These are phyloP conservation scores for Melozone crissalis DNA, from an alignment of 2,113 vertebrate species.

Conservation along the genomic window DNA sequence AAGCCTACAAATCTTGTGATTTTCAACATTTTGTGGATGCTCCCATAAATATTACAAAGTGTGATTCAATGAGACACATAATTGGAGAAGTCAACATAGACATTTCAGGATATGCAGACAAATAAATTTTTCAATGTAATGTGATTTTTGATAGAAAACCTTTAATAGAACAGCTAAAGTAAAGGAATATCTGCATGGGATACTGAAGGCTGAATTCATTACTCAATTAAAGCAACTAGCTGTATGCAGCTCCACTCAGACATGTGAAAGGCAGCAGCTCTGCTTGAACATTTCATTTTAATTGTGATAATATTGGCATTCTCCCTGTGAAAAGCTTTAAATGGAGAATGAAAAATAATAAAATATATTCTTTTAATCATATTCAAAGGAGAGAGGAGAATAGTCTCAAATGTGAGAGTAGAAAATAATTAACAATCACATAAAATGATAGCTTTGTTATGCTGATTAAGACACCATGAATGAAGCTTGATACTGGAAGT, in stretches of 20 bases:
- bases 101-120: neutral
- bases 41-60: neutral
- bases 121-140: neutral
- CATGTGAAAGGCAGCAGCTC: neutral
- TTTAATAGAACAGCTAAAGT: neutral
- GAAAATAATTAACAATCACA: conserved; percentile 16
- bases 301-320: neutral
- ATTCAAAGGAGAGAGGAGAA: neutral
- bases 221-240: neutral
- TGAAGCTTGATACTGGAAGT: neutral
- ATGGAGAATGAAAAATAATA: neutral
- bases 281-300: neutral
- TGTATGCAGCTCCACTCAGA: neutral
- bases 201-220: conserved; percentile 9
- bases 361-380: neutral
- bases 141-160: neutral
- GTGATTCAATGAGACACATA: neutral
- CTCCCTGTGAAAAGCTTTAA: neutral
- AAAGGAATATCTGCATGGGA: neutral
- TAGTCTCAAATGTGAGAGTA: neutral
- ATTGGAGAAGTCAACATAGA: neutral
- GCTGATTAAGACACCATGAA: neutral
- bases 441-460: neutral
- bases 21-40: neutral
- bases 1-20: neutral